Evolutionary conservation across 2,888 invertebrate genomes (phyloP).

Genomic region (Hypsopygia costalis): DNA sequence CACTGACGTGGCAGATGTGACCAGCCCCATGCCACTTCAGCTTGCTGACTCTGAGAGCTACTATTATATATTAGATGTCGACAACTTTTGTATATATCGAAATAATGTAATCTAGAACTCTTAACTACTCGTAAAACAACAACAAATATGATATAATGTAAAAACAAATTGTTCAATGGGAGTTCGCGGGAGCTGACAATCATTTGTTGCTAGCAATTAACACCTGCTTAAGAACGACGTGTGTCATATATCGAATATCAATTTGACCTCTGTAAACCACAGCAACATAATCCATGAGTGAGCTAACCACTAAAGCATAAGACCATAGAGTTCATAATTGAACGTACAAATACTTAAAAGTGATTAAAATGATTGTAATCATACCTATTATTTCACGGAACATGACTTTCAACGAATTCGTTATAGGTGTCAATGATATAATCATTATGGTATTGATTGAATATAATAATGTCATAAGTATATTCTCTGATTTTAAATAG

Average conservation of each 20-base stretch:
- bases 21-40: too few relatives aligned
- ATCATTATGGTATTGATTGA: neutral
- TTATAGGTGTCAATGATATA: neutral
- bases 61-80: too few relatives aligned
- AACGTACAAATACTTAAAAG: neutral
- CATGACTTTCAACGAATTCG: neutral
- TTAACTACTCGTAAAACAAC: too few relatives aligned
- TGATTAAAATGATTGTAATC: neutral
- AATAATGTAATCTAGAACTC: too few relatives aligned
- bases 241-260: constrained; percentile 4
- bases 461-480: too few relatives aligned
- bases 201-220: neutral
- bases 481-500: too few relatives aligned
- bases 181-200: constrained; percentile 4
- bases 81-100: too few relatives aligned
- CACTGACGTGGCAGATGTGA: too few relatives aligned
- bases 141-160: too few relatives aligned
- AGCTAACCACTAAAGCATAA: neutral
- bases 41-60: too few relatives aligned
- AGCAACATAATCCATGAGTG: neutral
- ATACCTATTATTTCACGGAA: neutral
- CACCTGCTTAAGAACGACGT: constrained; percentile 3
- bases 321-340: constrained; percentile 1
- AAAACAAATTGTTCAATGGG: too few relatives aligned
- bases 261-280: neutral